Evolutionary conservation across 2,888 invertebrate species (phyloP), one percentile per base, ranked within the genome.

Genomic region (Lycophotia porphyrea): DNA sequence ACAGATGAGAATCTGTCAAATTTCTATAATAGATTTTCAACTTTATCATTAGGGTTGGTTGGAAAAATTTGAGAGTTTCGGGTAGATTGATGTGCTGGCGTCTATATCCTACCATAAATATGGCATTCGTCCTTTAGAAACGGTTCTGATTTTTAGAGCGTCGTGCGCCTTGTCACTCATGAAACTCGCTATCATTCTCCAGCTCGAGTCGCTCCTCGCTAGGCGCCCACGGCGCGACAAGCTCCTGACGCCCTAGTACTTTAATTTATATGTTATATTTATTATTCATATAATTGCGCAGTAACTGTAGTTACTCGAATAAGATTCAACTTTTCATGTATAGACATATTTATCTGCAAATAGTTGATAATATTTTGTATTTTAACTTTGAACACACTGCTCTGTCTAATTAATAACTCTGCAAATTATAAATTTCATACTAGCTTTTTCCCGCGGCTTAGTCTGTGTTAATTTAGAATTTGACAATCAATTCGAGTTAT

Each of bases 261-360:
- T 34, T 63, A 13, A 31, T 31, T 31, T 52, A 39, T 31, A 61
- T 61, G n/a, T 15, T 73, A 39, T 31, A 49, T 34, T 49, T 39
- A 15, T 27, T 42, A 15, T 27, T 42, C 31, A 34, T 42, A 27
- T 49, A 34, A 47, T 34, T 36, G 2, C 36, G 34, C 24, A 47
- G 7, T 67, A 39, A 34, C n/a, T 67, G 15, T 64, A 39, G 4
- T 71, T 52, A 36, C 71, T 80, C 55, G 42, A 76, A 76, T 61
- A 76, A 36, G 24, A 66, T 81, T 67, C 31, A 63, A 66, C 11
- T 27, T 27, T 61, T 42, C 36, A 72, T 52, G 15, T 11, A 34
- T 18, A 78, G 27, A 70, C n/a, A 39, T 47, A 18, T 49, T 9
- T 64, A 31, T 52, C 60, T 21, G 36, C 21, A 5, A 60, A 66